Evolutionary conservation across 2,113 vertebrate genomes (phyloP).

Genomic region (Heptranchias perlo): DNA sequence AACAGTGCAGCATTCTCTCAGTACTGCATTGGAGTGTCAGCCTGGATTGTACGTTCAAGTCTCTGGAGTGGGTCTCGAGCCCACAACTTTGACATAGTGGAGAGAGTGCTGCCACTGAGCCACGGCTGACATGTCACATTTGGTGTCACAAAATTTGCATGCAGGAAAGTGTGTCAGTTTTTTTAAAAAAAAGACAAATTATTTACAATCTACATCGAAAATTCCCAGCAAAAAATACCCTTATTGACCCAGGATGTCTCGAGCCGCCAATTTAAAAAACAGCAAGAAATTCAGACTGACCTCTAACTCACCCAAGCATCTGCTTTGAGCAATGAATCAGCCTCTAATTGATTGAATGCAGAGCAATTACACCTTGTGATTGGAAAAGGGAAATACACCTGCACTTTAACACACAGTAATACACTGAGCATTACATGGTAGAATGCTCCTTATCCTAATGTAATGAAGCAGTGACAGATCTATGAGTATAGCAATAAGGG

Average conservation of each 20-base stretch:
- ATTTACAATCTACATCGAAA: background rate
- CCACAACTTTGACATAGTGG: no score
- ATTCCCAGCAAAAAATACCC: background rate
- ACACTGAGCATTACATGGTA: background rate
- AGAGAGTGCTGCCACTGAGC: no score
- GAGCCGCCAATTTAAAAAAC: background rate
- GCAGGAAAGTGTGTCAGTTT: background rate
- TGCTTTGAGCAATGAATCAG: background rate
- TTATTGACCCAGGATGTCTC: background rate
- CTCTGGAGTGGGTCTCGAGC: no score
- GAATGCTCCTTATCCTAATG: background rate
- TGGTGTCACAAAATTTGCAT: no score
- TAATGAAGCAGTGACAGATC: background rate
- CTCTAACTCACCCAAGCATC: background rate
- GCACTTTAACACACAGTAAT: background rate
- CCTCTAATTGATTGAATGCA: background rate
- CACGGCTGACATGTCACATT: no score
- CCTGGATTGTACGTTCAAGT: no score
- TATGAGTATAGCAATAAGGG: background rate
- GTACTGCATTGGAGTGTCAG: no score
- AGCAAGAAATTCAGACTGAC: background rate
- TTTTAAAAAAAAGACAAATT: background rate
- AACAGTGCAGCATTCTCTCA: no score
- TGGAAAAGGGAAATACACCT: background rate
- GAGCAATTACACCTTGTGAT: background rate